Conservation (phyloP, 2,113 vertebrate genomes). For the Scomber colias region DNA sequence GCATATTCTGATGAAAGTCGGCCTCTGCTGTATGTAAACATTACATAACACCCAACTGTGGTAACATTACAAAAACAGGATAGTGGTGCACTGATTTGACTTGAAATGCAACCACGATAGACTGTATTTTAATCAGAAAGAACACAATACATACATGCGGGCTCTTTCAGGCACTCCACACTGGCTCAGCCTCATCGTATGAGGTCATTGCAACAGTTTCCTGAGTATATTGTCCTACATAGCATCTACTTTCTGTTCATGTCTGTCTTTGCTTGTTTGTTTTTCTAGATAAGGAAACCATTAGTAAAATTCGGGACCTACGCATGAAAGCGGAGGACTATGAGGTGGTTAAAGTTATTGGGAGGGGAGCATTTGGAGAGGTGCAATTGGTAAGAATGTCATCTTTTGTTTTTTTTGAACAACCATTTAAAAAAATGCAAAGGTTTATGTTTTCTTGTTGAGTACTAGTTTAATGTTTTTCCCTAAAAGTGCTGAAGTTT, state of each 20-base stretch:
- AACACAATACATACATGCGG: not conserved
- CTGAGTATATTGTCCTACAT: not conserved
- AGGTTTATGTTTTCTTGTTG: no score
- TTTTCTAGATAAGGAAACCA: slow-evolving; percentile 94
- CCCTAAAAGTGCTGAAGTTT: not conserved
- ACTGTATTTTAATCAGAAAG: not conserved
- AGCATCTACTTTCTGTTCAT: not conserved
- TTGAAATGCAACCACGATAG: slow-evolving; percentile 11
- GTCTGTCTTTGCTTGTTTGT: slow-evolving; percentile 30
- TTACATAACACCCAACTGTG: not conserved
- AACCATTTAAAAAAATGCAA: no score
- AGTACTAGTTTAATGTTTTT: not conserved
- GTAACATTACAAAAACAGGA: not conserved
- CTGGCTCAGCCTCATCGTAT: not conserved
- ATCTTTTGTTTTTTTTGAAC: not conserved
- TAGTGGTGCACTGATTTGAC: not conserved
- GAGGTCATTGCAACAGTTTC: not conserved
- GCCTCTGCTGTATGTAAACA: slow-evolving; percentile 3
- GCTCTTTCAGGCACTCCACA: not conserved
- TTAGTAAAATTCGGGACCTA: slow-evolving; percentile 96
- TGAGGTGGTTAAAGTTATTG: slow-evolving; percentile 99
- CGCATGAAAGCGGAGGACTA: slow-evolving; percentile 99
- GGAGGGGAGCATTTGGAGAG: slow-evolving; percentile 98
- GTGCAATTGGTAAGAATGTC: slow-evolving; percentile 92
- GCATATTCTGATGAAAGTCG: slow-evolving; percentile 7